A percentile compares a stretch with the other conserved stretches of the same genome.
phyloP scores from a whole-genome alignment of 2,113 vertebrate genomes.

The Pteruthius melanotis region DNA sequence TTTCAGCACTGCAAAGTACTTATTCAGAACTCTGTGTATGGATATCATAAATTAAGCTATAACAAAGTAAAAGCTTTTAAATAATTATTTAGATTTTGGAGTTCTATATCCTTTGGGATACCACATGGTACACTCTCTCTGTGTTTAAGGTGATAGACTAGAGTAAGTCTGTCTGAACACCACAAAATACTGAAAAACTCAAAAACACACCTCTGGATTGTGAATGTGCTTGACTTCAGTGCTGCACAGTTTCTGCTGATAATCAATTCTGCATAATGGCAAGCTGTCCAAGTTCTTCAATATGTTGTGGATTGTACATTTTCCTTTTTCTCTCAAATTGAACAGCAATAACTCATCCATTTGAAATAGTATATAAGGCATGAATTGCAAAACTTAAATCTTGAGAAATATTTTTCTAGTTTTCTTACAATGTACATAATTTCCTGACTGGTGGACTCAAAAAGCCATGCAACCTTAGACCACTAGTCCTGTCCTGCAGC shows the following conservation, averaged over 20 bases:
- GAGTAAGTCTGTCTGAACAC: background rate
- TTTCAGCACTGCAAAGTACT: background rate
- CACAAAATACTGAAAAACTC: background rate
- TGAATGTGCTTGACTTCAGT: background rate
- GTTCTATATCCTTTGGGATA: background rate
- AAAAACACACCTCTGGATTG: background rate
- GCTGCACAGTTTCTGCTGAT: background rate
- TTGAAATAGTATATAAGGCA: background rate
- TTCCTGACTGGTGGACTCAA: background rate
- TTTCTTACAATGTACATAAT: background rate
- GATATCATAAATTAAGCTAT: background rate
- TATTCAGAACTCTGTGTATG: background rate
- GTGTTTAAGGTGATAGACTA: background rate
- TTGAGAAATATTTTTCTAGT: background rate
- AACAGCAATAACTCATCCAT: background rate
- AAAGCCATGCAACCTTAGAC: background rate
- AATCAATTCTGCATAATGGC: background rate
- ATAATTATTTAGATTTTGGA: conserved; percentile 9
- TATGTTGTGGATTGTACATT: conserved; percentile 27
- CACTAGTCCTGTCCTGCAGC: background rate
- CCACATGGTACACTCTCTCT: background rate
- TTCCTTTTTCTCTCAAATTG: background rate
- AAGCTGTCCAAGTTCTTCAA: background rate
- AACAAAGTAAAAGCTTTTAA: conserved; percentile 2
- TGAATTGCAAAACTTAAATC: background rate